phyloP scores from a whole-genome alignment of 2,888 invertebrate species.

The Ochropleura plecta region DNA sequence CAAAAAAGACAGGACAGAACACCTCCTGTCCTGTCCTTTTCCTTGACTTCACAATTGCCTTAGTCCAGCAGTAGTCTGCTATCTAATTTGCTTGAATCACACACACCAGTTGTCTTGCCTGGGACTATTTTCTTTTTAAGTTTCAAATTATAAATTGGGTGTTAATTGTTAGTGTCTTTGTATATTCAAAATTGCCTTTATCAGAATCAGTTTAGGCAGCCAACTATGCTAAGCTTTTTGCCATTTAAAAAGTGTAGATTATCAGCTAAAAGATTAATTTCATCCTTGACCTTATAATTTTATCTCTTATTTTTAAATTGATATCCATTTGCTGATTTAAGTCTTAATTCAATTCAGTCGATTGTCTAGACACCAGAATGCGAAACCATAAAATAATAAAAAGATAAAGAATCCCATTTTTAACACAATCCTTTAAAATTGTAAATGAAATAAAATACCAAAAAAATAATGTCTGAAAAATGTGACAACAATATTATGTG shows the following conservation, averaged over 20 bases:
- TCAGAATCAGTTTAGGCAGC: background rate
- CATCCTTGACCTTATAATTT: conserved; percentile 19
- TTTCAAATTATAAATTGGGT: background rate
- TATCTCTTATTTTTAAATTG: conserved; percentile 8
- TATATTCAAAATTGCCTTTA: background rate
- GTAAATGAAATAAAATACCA: no score
- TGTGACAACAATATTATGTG: background rate
- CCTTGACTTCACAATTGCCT: no score
- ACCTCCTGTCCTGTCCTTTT: no score
- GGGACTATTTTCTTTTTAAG: background rate
- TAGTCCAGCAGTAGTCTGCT: background rate
- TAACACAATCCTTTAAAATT: background rate
- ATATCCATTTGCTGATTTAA: background rate
- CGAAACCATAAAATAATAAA: background rate
- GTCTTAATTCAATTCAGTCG: background rate
- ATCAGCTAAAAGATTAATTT: conserved; percentile 3
- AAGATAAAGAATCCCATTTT: background rate
- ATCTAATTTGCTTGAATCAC: background rate
- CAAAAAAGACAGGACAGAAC: no score
- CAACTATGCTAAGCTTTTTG: background rate
- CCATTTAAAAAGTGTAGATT: background rate
- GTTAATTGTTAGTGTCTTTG: background rate
- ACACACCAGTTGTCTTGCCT: no score
- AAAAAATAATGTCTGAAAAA: background rate
- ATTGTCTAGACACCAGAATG: background rate